Conservation (phyloP, 1,140 invertebrate genomes). For the Drosophila ambigua region DNA sequence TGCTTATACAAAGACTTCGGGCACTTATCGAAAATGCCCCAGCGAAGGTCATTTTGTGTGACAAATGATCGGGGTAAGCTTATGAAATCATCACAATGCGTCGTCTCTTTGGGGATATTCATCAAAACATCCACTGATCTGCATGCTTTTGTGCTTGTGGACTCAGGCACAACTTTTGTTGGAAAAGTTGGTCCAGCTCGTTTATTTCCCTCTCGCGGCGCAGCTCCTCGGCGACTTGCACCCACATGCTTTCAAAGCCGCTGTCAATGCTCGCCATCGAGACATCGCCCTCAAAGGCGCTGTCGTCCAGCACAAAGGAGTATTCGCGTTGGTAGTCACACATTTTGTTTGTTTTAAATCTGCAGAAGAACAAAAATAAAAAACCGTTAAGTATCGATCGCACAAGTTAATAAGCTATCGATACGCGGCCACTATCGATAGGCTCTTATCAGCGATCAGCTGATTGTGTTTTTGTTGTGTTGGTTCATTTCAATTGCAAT, state of each 20-base stretch:
- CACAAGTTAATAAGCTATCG: not conserved
- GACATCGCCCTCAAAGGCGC: constrained; percentile 48
- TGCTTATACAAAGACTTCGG: constrained; percentile 9
- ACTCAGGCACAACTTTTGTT: constrained; percentile 54
- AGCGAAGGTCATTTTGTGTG: constrained; percentile 4
- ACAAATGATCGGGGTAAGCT: constrained; percentile 8
- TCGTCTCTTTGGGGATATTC: not conserved
- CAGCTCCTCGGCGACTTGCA: constrained; percentile 60
- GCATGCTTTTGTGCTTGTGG: not conserved
- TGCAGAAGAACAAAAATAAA: constrained; percentile 13
- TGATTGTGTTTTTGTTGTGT: constrained; percentile 8
- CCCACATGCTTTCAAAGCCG: constrained; percentile 71
- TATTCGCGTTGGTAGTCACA: constrained; percentile 69
- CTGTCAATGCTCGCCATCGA: constrained; percentile 24
- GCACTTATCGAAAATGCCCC: constrained; percentile 56
- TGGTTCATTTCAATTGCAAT: not conserved
- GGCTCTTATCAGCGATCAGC: constrained; percentile 47
- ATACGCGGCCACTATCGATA: constrained; percentile 19
- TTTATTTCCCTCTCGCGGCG: constrained; percentile 53
- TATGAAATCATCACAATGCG: constrained; percentile 34
- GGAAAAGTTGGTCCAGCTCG: constrained; percentile 50
- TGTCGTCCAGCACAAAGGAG: constrained; percentile 66
- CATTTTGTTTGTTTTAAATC: constrained; percentile 36
- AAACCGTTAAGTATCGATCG: constrained; percentile 17
- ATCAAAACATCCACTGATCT: constrained; percentile 29